Evolutionary conservation across 2,888 invertebrate species (phyloP), one percentile per base, ranked within the genome.

Genomic region (Acheta domesticus): DNA sequence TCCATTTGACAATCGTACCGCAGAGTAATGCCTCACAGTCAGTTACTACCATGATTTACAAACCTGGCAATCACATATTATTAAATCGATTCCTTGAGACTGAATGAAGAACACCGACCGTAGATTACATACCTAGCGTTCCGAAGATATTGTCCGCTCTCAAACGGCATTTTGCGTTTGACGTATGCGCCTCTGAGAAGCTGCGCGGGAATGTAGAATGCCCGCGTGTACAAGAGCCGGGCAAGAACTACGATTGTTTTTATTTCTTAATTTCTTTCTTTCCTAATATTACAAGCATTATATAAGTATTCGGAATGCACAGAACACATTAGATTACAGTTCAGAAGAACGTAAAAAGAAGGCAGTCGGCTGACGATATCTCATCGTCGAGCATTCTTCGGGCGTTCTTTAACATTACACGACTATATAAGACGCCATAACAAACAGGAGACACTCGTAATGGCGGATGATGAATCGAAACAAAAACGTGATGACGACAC

Each of bases 231-330:
- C 62, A 19, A 19, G 62, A 4, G 16, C 14, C 8, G 62, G 8
- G 62, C 62, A 62, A 62, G 62, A 62, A 62, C 62, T 14, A 62
- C 4, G 4, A 62, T 62, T 19, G 62, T 62, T 62, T 62, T 62
- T 62, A 62, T 62, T 62, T 62, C 62, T 62, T 62, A 62, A 62
- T 62, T 62, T 62, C 62, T 62, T 62, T n/a, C n/a, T 62, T 62
- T 62, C 62, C 0, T 14, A 19, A 19, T n/a, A 62, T 62, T 62
- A 62, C 62, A 62, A 14, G 62, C 62, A 19, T 62, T 62, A 62
- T 62, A 62, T 62, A n/a, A 62, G 62, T n/a, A 62, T 62, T n/a
- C n/a, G 62, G 62, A 62, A 62, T 62, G 62, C 62, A 62, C n/a
- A 1, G n/a, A 62, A 62, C n/a, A n/a, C n/a, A 36, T 62, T 62